A percentile compares a stretch with the other conserved stretches of the same genome.
Evolutionary conservation across 2,797 vertebrate species (phyloP).

Genomic region (Phrynocephalus guinanensis): DNA sequence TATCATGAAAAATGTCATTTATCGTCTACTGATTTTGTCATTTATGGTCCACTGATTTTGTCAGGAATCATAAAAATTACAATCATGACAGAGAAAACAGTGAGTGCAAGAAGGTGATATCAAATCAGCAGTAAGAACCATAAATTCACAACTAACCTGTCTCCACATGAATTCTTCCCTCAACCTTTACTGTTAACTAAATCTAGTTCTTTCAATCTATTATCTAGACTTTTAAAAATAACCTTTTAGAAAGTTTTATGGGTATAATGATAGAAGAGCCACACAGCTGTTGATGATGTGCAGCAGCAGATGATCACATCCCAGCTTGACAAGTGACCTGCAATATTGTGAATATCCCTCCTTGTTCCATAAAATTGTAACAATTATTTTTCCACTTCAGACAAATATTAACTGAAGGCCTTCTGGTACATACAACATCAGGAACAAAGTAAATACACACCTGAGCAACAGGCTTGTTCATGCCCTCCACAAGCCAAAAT

Average conservation of each 20-base stretch:
- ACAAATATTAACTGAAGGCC: background rate
- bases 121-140: background rate
- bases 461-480: no score
- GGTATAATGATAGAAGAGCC: background rate
- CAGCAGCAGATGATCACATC: background rate
- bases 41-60: background rate
- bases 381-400: no score
- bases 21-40: background rate
- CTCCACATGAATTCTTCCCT: background rate
- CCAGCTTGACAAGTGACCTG: background rate
- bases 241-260: background rate
- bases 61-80: background rate
- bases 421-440: background rate
- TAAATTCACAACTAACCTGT: conserved; percentile 7
- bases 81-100: background rate
- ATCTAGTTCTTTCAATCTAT: conserved; percentile 10
- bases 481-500: no score
- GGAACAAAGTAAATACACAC: background rate
- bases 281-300: background rate
- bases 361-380: background rate
- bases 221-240: conserved; percentile 1
- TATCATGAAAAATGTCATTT: conserved; percentile 2
- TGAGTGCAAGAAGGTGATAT: background rate
- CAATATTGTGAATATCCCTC: background rate
- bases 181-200: conserved; percentile 17